phyloP scores from a whole-genome alignment of 2,797 vertebrate species.

The Streptopelia turtur region DNA sequence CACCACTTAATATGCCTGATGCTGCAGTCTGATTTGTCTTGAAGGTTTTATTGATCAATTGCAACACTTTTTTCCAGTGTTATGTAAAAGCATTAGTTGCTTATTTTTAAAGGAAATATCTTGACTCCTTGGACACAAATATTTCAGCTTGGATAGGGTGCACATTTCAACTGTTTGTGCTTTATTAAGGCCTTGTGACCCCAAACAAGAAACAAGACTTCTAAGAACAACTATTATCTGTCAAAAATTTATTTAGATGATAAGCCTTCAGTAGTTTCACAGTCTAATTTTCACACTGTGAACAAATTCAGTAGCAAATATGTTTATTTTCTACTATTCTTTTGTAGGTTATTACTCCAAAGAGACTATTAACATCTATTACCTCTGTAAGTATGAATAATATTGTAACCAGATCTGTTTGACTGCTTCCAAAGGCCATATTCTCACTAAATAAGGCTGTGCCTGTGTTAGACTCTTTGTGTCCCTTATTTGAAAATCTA shows the following conservation, averaged over 20 bases:
- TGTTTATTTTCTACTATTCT: not conserved
- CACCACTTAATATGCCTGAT: not conserved
- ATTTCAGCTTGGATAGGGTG: not conserved
- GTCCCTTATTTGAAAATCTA: not conserved
- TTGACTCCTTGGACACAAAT: not conserved
- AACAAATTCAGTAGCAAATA: not conserved
- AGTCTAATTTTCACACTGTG: rapidly evolving
- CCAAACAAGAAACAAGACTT: not conserved
- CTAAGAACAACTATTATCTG: not conserved
- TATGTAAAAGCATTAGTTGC: not conserved
- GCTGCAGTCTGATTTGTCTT: not conserved
- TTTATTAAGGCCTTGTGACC: not conserved
- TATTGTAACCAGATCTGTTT: not conserved
- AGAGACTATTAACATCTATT: conserved; percentile 91
- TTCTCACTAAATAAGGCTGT: not conserved
- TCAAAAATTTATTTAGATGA: not conserved
- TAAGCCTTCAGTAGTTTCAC: not conserved
- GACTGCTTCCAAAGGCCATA: not conserved
- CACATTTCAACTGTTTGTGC: not conserved
- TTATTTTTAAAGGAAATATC: not conserved
- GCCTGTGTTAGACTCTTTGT: not conserved
- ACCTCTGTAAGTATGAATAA: conserved; percentile 83
- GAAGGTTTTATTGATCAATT: not conserved
- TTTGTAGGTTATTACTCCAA: conserved; percentile 92
- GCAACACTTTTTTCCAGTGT: not conserved